Evolutionary conservation across 2,888 invertebrate species (phyloP), one percentile per base, ranked within the genome.

Genomic region (Kuschelorhynchus macadamiae): DNA sequence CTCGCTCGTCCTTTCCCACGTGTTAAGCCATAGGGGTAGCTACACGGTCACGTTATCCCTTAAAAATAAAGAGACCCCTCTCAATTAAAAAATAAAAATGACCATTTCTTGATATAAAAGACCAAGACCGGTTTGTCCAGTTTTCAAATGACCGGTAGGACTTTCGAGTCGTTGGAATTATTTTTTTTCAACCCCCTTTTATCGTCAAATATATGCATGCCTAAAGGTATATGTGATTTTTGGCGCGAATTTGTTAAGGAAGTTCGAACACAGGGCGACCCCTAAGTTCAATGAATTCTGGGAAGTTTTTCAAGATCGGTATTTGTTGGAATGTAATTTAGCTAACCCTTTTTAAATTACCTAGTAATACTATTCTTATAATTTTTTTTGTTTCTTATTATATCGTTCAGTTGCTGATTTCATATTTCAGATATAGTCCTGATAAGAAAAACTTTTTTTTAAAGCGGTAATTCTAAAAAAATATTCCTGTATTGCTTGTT

Each of bases 101-200:
- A 76, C 75, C 75, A 76, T 72, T 75, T 76, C 75, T 74, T 76
- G 74, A 52, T 59, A 65, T 52, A 65, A 65, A 49, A 47, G 60
- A 11, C 47, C 20, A 76, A 80, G 82, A 83, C 82, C 76, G 74
- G 83, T 83, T 83, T 83, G 83, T 82, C 83, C 83, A 83, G 83
- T 83, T 77, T 73, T 71, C 30, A 49, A 71, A 71, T 72, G 72
- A 74, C 76, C 76, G 71, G 71, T 71, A 71, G 63, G 52, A 61
- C 55, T 65, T 32, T 41, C 12, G 25, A 44, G 52, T 44, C 42
- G 57, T 62, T 46, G 62, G 42, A 42, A 50, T 14, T 14, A 17
- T 14, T 47, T 66, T 60, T 52, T 61, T 67, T 55, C 21, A 14
- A 14, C 41, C 36, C 67, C 67, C 61, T 33, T 59, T 41, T 62